Evolutionary conservation across 2,113 vertebrate genomes (phyloP), one percentile per base, ranked within the genome.

Genomic region (Passerina amoena): DNA sequence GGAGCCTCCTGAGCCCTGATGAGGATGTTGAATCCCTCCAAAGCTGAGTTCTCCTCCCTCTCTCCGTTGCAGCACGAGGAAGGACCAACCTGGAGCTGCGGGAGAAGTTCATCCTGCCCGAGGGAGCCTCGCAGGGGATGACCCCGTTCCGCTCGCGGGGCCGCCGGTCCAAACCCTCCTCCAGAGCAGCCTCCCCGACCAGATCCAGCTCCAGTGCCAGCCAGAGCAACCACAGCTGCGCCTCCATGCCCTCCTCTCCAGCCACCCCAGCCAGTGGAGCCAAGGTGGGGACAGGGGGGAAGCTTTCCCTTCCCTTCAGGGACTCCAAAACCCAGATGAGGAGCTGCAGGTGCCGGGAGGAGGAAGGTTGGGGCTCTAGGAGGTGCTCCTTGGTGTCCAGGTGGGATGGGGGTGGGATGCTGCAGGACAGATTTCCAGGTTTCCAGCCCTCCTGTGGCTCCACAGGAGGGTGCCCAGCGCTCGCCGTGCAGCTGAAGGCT

Each of bases 31-130:
- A 0, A 0, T 56, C 40, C 27, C 3, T 4, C 2, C 12, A 2
- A 22, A 37, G 40, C 81, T 93, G 90, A 64, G 2, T 1, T 31
- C 86, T 42, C 23, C 14, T 54, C 69, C 47, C 50, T 85, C 9
- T 76, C 15, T 88, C 38, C 86, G 17, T 72, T 90, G 30, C 98
- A 99, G 99, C 99, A 56, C 99, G 99, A 38, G 99, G 99, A 54
- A 98, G 99, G 80, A 99, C 99, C 92, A 99, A 99, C 98, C 98
- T 99, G 51, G 99, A 99, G 95, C 98, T 99, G 64, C 97, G 99
- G 60, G 99, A 99, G 97, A 99, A 99, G 94, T 99, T 99, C 98
- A 99, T 99, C 97, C 97, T 99, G 22, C 99, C 99, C 0, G 99
- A 99, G 65, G 99, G 99, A 33, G 98, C 98, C 10, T 98, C 99